Evolutionary conservation across 1,140 invertebrate genomes (phyloP).

Genomic region (Polypedilum vanderplanki): DNA sequence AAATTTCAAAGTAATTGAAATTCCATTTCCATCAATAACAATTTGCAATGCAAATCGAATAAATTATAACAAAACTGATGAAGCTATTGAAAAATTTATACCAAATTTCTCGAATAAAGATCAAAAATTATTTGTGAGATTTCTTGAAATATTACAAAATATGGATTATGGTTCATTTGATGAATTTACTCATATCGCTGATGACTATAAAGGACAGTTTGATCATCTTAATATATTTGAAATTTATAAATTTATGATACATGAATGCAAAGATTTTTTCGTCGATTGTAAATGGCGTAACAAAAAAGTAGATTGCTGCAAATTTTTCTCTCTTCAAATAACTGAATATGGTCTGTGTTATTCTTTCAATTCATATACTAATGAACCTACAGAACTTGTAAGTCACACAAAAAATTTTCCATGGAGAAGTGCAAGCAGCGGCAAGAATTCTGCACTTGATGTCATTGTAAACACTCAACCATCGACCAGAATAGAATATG

Average conservation of each 20-base stretch:
- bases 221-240: background rate
- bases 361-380: conserved; percentile 48
- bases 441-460: conserved; percentile 34
- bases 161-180: background rate
- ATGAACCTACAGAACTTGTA: conserved; percentile 32
- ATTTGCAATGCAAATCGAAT: conserved; percentile 42
- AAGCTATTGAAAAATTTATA: conserved; percentile 36
- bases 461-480: background rate
- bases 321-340: conserved; percentile 38
- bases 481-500: background rate
- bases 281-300: conserved; percentile 39
- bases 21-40: conserved; percentile 40
- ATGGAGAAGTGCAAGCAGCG: conserved; percentile 37
- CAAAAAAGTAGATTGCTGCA: conserved; percentile 36
- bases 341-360: conserved; percentile 52
- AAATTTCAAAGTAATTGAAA: conserved; percentile 38
- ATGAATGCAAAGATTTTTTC: conserved; percentile 39
- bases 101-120: conserved; percentile 27
- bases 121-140: background rate
- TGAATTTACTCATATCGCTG: background rate
- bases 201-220: background rate
- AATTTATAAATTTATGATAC: conserved; percentile 37
- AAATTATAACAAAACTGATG: conserved; percentile 37
- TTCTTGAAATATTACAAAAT: background rate
- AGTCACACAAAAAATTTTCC: conserved; percentile 34